phyloP scores from a whole-genome alignment of 1,140 invertebrate species.

The Solenopsis invicta region DNA sequence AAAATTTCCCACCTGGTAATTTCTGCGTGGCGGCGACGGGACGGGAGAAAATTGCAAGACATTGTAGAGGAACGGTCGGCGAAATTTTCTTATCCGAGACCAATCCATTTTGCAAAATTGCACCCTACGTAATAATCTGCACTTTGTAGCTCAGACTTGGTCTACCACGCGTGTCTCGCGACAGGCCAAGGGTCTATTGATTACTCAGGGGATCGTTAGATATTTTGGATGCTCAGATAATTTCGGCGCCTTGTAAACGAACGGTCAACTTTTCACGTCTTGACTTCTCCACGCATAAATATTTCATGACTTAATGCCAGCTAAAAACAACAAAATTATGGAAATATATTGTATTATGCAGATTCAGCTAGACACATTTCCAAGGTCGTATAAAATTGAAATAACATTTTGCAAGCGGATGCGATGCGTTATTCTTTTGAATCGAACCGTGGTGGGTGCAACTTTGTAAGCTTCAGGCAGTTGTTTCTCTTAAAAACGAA shows the following conservation, averaged over 20 bases:
- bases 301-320: neutral
- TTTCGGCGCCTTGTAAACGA: neutral
- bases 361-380: conserved; percentile 1
- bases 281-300: neutral
- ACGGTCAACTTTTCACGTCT: neutral
- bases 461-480: conserved; percentile 55
- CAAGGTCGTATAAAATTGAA: conserved; percentile 7
- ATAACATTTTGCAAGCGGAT: conserved; percentile 51
- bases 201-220: conserved; percentile 45
- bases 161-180: conserved; percentile 50
- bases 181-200: conserved; percentile 53
- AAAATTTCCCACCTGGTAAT: conserved; percentile 65
- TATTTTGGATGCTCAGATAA: conserved; percentile 42
- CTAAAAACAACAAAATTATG: neutral
- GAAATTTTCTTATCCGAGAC: conserved; percentile 47
- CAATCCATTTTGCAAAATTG: conserved; percentile 59
- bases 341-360: neutral
- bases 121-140: conserved; percentile 40
- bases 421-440: conserved; percentile 62
- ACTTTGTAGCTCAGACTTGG: conserved; percentile 44
- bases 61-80: conserved; percentile 32
- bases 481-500: conserved; percentile 55
- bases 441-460: conserved; percentile 30
- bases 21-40: conserved; percentile 47
- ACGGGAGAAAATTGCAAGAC: conserved; percentile 66